Evolutionary conservation across 1,140 invertebrate species (phyloP), one percentile per base, ranked within the genome.

Genomic region (Cydia pomonella): DNA sequence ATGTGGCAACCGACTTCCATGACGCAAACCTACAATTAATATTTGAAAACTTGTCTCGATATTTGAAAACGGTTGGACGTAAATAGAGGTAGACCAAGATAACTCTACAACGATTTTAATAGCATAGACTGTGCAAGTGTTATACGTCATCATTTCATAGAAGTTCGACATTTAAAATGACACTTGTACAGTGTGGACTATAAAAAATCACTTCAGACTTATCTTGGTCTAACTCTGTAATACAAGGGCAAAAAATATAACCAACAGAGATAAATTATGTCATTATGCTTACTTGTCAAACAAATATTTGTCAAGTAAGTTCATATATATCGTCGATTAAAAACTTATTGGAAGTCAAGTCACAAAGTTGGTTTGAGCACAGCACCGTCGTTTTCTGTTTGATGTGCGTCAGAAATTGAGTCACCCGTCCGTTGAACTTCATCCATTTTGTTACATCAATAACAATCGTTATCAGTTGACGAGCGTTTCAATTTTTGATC

Each of bases 401-500:
- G 13, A 73, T 25, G 7, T 69, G 64, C 27, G n/a, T 69, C 64
- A 69, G 16, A 38, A 21, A 69, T 69, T 69, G 64, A 69, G n/a
- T 69, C 63, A 66, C n/a, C 16, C 25, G 63, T 33, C 16, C 25
- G 63, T 33, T 66, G 63, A 66, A 66, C 25, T 66, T 64, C 13
- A 25, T 13, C 23, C 23, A 13, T 64, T 25, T 59, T 25, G n/a
- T 18, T 41, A 29, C 3, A 33, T 69, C 64, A 69, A 69, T 69
- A 69, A 69, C 64, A 69, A 73, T 73, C 3, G 13, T 73, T 73
- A 73, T 73, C 72, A 25, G 64, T 47, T 50, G 72, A 25, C 27
- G 23, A 41, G 9, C 53, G 23, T 9, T 33, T 69, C 16, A 69
- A 69, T 69, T 69, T 69, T 12, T 41, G 29, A 69, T n/a, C 33